Percentiles rank a stretch among this genome's conserved stretches.
Evolutionary conservation across 1,140 invertebrate species (phyloP).

Genomic region (Colletes latitarsis): DNA sequence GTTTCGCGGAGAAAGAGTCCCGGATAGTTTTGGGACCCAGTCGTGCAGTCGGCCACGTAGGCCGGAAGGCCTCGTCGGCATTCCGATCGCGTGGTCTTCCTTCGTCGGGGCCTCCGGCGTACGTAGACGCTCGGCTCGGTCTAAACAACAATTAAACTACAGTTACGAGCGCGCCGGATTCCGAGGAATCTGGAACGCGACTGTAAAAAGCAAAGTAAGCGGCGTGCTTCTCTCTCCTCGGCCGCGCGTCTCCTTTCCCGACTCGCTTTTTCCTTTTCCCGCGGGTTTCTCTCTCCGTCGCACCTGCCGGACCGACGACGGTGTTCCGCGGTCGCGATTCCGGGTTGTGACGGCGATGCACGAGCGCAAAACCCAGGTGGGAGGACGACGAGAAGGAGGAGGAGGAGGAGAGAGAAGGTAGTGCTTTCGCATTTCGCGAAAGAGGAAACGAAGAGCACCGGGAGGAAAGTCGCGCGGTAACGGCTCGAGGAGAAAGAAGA

Average conservation of each 20-base stretch:
- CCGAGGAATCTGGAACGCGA: conserved; percentile 68
- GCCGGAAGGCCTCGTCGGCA: neutral
- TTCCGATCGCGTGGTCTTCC: conserved; percentile 12
- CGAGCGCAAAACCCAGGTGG: neutral
- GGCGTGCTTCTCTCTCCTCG: conserved; percentile 40
- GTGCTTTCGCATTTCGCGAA: neutral
- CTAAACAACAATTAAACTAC: conserved; percentile 71
- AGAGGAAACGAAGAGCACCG: conserved; percentile 17
- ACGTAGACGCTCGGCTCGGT: neutral
- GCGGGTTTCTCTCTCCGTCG: conserved; percentile 5
- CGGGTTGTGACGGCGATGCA: conserved; percentile 40
- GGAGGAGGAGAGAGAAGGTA: too few species aligned
- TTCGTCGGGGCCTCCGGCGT: neutral
- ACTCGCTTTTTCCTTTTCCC: conserved; percentile 1
- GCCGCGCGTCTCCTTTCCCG: conserved; percentile 2
- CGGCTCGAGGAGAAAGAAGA: neutral
- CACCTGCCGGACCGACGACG: neutral
- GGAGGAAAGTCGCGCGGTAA: conserved; percentile 12
- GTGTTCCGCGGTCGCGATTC: conserved; percentile 41
- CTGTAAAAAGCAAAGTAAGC: conserved; percentile 68
- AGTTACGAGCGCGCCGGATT: conserved; percentile 67
- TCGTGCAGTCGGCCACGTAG: too few species aligned
- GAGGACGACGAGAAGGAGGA: neutral
- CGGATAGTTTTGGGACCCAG: too few species aligned
- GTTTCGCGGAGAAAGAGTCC: too few species aligned